Evolutionary conservation across 2,888 invertebrate species (phyloP).

Genomic region (Apamea anceps): DNA sequence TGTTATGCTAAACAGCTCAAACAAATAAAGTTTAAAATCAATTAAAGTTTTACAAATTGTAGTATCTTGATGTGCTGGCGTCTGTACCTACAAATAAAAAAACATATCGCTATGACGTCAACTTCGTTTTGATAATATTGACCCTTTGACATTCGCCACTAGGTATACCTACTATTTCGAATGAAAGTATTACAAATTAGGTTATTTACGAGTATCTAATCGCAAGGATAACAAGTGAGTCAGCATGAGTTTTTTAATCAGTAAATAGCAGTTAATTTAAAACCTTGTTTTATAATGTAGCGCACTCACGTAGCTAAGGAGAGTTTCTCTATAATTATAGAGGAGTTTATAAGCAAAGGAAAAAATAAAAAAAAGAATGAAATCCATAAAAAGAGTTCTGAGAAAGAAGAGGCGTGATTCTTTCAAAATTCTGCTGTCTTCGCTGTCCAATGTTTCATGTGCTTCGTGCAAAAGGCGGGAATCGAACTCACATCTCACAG

Average conservation of each 20-base stretch:
- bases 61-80: no score
- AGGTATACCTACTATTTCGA: not conserved
- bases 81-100: not conserved
- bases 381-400: not conserved
- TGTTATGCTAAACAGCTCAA: no score
- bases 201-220: slow-evolving; percentile 12
- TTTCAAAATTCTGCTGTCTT: not conserved
- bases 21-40: no score
- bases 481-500: not conserved
- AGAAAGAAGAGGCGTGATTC: not conserved
- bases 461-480: not conserved
- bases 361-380: not conserved
- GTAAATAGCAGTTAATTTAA: not conserved
- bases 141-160: not conserved
- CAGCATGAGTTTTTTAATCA: not conserved
- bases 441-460: not conserved
- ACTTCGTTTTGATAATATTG: slow-evolving; percentile 14
- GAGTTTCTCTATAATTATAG: not conserved
- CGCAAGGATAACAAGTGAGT: not conserved
- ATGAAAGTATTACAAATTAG: not conserved
- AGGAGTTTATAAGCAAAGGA: not conserved
- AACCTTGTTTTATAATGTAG: not conserved
- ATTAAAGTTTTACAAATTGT: no score
- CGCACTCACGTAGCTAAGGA: not conserved
- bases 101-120: slow-evolving; percentile 1